Percentiles rank a stretch among this genome's conserved stretches.
phyloP scores from a whole-genome alignment of 1,140 invertebrate genomes.

The Papilio dardanus region DNA sequence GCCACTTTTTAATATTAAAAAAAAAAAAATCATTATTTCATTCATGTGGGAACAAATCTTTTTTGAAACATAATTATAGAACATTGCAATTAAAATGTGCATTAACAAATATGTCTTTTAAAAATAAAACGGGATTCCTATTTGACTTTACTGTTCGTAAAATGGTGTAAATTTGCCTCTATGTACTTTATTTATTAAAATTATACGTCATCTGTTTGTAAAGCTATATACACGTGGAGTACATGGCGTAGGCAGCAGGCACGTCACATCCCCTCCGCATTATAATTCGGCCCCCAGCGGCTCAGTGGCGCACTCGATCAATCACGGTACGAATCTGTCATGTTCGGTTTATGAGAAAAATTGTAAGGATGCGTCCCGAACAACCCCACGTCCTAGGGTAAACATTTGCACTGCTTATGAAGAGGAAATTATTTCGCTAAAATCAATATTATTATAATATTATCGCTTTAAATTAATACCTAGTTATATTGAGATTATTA shows the following conservation, averaged over 20 bases:
- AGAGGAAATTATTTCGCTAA: slow-evolving; percentile 63
- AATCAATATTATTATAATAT: slow-evolving; percentile 43
- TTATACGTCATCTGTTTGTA: background rate
- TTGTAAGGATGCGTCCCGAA: slow-evolving; percentile 71
- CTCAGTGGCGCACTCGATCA: slow-evolving; percentile 77
- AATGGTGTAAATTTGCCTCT: background rate
- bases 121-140: background rate
- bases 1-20: too few species aligned
- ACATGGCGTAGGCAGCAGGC: slow-evolving; percentile 18
- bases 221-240: slow-evolving; percentile 7
- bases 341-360: slow-evolving; percentile 84
- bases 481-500: too few species aligned
- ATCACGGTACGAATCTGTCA: slow-evolving; percentile 83
- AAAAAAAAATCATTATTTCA: background rate
- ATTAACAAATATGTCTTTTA: background rate
- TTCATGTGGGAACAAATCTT: background rate
- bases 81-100: background rate
- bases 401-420: slow-evolving; percentile 61
- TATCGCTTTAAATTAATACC: slow-evolving; percentile 23
- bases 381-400: slow-evolving; percentile 60
- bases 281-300: slow-evolving; percentile 79
- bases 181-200: background rate
- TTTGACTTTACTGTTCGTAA: background rate
- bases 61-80: background rate
- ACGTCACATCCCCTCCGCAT: slow-evolving; percentile 60